Conservation (phyloP, 2,888 invertebrate genomes). For the Apamea monoglypha region DNA sequence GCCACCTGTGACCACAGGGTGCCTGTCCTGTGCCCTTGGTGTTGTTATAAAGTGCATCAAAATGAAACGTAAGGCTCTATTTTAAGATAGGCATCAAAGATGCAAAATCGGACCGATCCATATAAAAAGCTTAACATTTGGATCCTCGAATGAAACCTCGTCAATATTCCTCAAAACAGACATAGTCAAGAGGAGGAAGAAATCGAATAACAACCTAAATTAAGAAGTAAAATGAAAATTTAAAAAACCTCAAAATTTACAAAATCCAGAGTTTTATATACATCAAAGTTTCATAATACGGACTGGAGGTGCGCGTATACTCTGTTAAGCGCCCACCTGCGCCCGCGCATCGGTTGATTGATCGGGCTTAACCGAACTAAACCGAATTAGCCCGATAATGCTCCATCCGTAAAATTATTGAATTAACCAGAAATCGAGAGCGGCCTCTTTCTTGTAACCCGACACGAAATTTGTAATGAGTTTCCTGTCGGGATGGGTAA, state of each 20-base stretch:
- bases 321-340: conserved; percentile 78
- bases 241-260: background rate
- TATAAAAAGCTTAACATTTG: background rate
- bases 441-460: conserved; percentile 83
- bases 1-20: conserved; percentile 21
- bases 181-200: background rate
- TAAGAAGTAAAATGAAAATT: background rate
- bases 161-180: background rate
- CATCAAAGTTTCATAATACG: conserved; percentile 66
- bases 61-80: background rate
- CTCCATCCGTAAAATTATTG: conserved; percentile 81
- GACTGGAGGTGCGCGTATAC: conserved; percentile 53
- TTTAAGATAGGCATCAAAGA: background rate
- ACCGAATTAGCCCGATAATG: conserved; percentile 81
- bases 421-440: conserved; percentile 80
- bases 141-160: background rate
- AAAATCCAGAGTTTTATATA: conserved; percentile 24
- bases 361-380: conserved; percentile 77
- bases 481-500: conserved; percentile 71
- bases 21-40: no score
- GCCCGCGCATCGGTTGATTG: conserved; percentile 80
- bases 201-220: background rate
- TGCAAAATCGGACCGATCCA: background rate
- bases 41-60: background rate
- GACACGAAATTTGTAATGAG: conserved; percentile 76